Evolutionary conservation across 2,888 invertebrate genomes (phyloP).

Genomic region (Synanthedon tipuliformis): DNA sequence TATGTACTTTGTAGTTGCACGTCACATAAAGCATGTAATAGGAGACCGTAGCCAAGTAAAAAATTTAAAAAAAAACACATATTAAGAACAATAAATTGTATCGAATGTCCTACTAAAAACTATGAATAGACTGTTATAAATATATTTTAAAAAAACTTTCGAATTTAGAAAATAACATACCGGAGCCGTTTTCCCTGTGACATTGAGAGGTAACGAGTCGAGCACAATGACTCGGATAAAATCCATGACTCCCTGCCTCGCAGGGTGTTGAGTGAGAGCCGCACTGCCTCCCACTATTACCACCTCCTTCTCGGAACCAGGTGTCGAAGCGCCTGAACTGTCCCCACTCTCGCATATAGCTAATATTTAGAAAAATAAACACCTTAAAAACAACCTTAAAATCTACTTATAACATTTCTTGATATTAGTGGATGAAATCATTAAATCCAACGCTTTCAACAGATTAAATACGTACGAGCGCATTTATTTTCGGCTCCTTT

Average conservation of each 20-base stretch:
- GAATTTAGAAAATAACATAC: constrained; percentile 24
- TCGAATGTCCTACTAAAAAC: not conserved
- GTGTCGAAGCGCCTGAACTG: constrained; percentile 84
- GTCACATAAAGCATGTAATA: no score
- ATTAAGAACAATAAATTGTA: no score
- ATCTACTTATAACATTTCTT: no score
- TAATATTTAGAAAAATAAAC: constrained; percentile 7
- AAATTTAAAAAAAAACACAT: no score
- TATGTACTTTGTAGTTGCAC: no score
- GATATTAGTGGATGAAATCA: no score
- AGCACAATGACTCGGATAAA: constrained; percentile 93
- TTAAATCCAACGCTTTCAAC: no score
- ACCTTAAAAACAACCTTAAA: no score
- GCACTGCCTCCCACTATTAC: constrained; percentile 57
- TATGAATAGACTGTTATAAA: not conserved
- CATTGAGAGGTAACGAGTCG: constrained; percentile 89
- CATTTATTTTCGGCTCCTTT: no score
- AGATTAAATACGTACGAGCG: no score
- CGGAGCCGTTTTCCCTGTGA: constrained; percentile 81
- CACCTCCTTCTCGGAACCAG: constrained; percentile 72
- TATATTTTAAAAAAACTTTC: not conserved
- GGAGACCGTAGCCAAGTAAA: no score
- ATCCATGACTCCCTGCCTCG: constrained; percentile 92
- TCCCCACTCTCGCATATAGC: constrained; percentile 75
- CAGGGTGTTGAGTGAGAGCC: constrained; percentile 79